Conservation (phyloP, 1,140 invertebrate genomes). For the Lysiphlebus fabarum region DNA sequence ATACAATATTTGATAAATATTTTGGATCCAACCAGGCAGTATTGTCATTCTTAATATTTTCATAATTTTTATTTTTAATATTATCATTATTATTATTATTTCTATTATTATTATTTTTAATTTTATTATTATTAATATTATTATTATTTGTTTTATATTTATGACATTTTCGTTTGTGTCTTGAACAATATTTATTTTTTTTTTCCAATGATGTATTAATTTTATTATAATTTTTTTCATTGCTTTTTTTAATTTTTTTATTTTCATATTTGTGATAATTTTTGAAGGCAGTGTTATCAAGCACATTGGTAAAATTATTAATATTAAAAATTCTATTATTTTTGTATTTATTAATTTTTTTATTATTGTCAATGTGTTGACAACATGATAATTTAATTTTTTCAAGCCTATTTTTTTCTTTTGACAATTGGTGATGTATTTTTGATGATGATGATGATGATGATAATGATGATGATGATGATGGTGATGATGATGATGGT, state of each 20-base stretch:
- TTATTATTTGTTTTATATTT: too few species aligned
- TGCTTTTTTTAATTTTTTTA: conserved; percentile 13
- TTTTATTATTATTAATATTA: too few species aligned
- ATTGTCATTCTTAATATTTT: conserved; percentile 28
- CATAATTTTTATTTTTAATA: not conserved
- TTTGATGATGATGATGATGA: too few species aligned
- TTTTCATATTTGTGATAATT: conserved; percentile 27
- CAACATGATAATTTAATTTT: conserved; percentile 3
- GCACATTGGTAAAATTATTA: conserved; percentile 27
- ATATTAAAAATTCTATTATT: conserved; percentile 12
- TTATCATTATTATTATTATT: conserved; percentile 15
- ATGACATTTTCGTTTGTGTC: too few species aligned
- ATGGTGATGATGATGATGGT: too few species aligned
- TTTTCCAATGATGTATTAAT: too few species aligned
- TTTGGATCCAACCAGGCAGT: conserved; percentile 36
- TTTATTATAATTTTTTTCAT: conserved; percentile 10
- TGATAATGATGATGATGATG: too few species aligned
- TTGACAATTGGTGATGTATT: too few species aligned
- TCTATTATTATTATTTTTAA: too few species aligned
- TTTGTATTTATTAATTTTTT: not conserved
- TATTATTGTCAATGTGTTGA: not conserved
- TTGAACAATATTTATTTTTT: too few species aligned
- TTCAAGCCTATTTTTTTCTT: not conserved
- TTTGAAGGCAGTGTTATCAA: conserved; percentile 42
- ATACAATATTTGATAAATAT: not conserved